Evolutionary conservation across 2,113 vertebrate species (phyloP).

Genomic region (Sapayoa aenigma): DNA sequence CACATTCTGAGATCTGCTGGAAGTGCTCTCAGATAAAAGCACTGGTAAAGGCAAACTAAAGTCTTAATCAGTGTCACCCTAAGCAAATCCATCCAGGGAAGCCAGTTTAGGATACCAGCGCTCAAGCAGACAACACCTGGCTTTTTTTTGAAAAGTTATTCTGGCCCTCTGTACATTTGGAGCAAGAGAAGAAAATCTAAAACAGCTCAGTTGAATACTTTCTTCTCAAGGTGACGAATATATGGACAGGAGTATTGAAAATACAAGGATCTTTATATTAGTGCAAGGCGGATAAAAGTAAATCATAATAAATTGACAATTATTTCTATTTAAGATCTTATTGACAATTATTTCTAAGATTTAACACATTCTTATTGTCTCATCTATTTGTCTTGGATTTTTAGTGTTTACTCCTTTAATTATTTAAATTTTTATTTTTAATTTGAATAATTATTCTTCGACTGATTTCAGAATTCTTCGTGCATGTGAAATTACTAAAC

Average conservation of each 20-base stretch:
- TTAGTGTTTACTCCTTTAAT: not conserved
- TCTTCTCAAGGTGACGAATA: not conserved
- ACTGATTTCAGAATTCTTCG: not conserved
- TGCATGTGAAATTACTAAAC: not conserved
- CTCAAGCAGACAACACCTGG: not conserved
- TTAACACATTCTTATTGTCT: not conserved
- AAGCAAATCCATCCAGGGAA: not conserved
- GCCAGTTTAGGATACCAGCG: not conserved
- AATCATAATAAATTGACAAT: not conserved
- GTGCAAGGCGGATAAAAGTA: fast-evolving
- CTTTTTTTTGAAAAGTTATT: not conserved
- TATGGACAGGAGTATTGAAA: not conserved
- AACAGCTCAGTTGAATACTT: not conserved
- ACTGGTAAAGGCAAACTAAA: not conserved
- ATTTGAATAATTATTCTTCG: not conserved
- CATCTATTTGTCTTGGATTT: not conserved
- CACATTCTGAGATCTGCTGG: not conserved
- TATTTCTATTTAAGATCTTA: not conserved
- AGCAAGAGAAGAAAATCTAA: not conserved
- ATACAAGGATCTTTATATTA: not conserved
- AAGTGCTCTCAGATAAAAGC: not conserved
- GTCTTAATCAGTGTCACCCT: not conserved
- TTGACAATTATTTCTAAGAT: not conserved
- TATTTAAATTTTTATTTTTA: not conserved
- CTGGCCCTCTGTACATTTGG: not conserved